Conservation (phyloP, 2,888 invertebrate species). For the Meiosimyza platycephala region DNA sequence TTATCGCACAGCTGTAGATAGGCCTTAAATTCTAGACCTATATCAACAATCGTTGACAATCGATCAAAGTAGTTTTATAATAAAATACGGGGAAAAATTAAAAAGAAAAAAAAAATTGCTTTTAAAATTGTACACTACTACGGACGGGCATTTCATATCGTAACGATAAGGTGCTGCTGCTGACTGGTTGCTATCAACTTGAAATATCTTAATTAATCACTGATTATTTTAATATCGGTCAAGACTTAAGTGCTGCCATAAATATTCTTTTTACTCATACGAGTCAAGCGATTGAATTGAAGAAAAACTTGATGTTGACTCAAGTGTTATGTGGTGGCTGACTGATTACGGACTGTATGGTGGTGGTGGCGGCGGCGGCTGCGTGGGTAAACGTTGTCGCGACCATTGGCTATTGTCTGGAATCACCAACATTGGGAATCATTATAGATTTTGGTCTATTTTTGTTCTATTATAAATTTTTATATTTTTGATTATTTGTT, state of each 20-base stretch:
- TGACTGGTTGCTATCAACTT: neutral
- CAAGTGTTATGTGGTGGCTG: neutral
- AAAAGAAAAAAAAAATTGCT: neutral
- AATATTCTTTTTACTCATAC: neutral
- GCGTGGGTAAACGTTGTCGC: slow-evolving; percentile 5
- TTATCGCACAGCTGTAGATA: no score
- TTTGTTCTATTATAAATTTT: neutral
- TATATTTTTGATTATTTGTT: no score
- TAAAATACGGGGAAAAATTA: neutral
- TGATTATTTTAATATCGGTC: slow-evolving; percentile 41
- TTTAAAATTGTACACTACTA: neutral
- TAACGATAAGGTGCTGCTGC: no score
- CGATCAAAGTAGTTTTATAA: slow-evolving; percentile 1
- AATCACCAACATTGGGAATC: no score
- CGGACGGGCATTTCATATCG: no score
- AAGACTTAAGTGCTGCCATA: slow-evolving; percentile 24
- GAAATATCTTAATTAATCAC: slow-evolving; percentile 37
- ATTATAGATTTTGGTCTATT: neutral
- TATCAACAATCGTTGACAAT: slow-evolving; percentile 19
- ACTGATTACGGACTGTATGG: neutral
- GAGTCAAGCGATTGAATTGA: neutral
- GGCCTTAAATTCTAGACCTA: slow-evolving; percentile 24
- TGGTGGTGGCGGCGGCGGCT: neutral
- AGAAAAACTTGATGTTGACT: neutral
- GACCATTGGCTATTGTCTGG: neutral